Evolutionary conservation across 2,113 vertebrate species (phyloP).

Genomic region (Eulemur rufifrons): DNA sequence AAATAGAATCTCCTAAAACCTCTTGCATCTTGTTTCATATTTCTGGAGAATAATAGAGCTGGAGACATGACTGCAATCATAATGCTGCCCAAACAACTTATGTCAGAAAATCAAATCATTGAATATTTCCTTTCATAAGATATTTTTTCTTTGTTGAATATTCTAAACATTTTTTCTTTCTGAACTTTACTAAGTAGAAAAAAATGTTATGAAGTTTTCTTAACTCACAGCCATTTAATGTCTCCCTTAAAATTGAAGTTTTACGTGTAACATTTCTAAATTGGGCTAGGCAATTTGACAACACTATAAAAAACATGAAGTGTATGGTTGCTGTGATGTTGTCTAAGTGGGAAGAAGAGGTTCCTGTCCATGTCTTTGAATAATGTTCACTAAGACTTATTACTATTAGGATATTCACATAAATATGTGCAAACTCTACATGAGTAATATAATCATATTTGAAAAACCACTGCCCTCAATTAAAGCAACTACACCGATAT

Average conservation of each 20-base stretch:
- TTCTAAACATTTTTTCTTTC: neutral
- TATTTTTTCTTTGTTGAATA: neutral
- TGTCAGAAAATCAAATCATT: constrained; percentile 11
- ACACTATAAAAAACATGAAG: neutral
- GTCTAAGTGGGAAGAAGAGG: neutral
- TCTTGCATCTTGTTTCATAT: neutral
- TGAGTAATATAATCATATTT: neutral
- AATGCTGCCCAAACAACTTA: neutral
- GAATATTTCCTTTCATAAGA: neutral
- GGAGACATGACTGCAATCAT: neutral
- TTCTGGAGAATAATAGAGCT: neutral
- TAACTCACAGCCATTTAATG: neutral
- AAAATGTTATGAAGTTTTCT: neutral
- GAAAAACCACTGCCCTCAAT: neutral
- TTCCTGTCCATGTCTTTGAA: neutral
- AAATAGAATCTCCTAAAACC: constrained; percentile 14
- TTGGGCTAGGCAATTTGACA: neutral
- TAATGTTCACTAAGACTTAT: neutral
- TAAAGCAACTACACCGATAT: neutral
- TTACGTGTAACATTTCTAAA: neutral
- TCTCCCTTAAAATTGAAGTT: constrained; percentile 39
- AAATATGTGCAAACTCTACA: neutral
- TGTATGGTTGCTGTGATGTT: neutral
- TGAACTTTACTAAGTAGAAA: constrained; percentile 22
- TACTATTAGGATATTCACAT: neutral